A percentile compares a stretch with the other conserved stretches of the same genome.
Evolutionary conservation across 1,140 invertebrate species (phyloP).

Genomic region (Eueides isabella): DNA sequence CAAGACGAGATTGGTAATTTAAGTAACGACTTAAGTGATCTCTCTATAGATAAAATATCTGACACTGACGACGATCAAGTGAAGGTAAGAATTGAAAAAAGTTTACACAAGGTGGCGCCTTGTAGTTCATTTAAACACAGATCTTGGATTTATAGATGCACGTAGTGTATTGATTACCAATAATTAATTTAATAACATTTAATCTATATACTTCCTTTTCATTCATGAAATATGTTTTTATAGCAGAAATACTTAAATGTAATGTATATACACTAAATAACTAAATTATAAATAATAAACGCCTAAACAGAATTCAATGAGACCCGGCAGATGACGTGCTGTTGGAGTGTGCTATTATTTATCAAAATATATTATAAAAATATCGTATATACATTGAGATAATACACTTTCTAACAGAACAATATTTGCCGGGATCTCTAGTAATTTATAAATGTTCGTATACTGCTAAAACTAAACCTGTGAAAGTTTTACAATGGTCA

Average conservation of each 20-base stretch:
- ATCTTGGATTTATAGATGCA: not conserved
- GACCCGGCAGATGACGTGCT: too few relatives aligned
- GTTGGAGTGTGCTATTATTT: too few relatives aligned
- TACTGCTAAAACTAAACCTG: not conserved
- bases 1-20: conserved; percentile 58
- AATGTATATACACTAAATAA: too few relatives aligned
- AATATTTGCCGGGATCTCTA: too few relatives aligned
- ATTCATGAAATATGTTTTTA: not conserved
- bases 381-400: too few relatives aligned
- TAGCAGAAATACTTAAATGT: not conserved
- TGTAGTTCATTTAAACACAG: not conserved
- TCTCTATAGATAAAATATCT: conserved; percentile 68
- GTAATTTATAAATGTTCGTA: too few relatives aligned
- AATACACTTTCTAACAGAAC: too few relatives aligned
- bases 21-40: conserved; percentile 62
- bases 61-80: conserved; percentile 69
- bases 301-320: not conserved
- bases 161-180: not conserved
- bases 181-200: not conserved
- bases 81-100: conserved; percentile 60
- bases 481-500: not conserved
- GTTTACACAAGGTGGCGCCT: not conserved
- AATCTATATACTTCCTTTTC: not conserved
- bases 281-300: too few relatives aligned
- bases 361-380: too few relatives aligned